Evolutionary conservation across 2,888 invertebrate species (phyloP).

Genomic region (Balanococcus diminutus): DNA sequence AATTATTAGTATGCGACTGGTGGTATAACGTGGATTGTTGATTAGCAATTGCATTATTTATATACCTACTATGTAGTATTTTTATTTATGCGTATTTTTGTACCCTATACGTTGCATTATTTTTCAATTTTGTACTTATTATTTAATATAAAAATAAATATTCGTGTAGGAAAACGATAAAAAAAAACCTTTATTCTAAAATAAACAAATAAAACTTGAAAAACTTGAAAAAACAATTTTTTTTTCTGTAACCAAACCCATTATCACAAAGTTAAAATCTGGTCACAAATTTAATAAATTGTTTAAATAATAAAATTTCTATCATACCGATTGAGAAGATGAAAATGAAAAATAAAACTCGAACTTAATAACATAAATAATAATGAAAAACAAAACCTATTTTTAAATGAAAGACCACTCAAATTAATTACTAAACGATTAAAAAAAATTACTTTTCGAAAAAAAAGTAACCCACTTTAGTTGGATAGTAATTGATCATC

Average conservation of each 20-base stretch:
- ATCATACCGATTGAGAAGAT: background rate
- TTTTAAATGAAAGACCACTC: background rate
- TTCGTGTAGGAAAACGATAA: background rate
- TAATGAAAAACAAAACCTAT: background rate
- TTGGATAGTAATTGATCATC: background rate
- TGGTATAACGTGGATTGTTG: slow-evolving; percentile 61
- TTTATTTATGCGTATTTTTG: background rate
- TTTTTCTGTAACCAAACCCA: background rate
- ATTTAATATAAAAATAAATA: background rate
- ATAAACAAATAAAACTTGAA: background rate
- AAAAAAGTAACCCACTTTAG: background rate
- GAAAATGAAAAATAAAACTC: background rate
- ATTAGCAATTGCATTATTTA: background rate
- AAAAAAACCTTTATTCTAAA: background rate
- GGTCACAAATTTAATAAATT: background rate
- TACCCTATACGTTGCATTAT: too few species aligned
- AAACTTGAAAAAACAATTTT: background rate
- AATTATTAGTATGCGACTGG: slow-evolving; percentile 61
- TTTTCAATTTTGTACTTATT: background rate
- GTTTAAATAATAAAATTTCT: background rate
- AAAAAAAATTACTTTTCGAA: background rate
- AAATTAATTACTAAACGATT: background rate
- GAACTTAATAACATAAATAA: background rate
- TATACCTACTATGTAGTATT: background rate
- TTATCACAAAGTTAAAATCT: slow-evolving; percentile 4